Percentiles rank a stretch among this genome's conserved stretches.
phyloP scores from a whole-genome alignment of 2,113 vertebrate genomes.

The Delphinus delphis region DNA sequence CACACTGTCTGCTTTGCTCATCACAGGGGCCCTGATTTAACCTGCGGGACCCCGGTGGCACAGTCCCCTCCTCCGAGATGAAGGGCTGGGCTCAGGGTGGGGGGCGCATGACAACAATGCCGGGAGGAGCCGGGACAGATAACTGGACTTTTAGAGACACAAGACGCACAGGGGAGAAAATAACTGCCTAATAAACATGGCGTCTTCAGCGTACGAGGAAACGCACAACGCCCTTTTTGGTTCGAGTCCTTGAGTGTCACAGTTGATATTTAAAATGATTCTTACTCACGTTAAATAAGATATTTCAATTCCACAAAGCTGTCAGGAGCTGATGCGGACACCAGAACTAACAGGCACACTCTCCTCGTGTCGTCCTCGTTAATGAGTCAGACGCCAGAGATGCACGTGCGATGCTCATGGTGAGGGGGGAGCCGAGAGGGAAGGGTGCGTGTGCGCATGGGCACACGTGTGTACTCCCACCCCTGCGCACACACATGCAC shows the following conservation, averaged over 20 bases:
- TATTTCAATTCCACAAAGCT: conserved; percentile 85
- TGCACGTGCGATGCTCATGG: not conserved
- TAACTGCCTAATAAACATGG: not conserved
- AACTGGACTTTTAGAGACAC: conserved; percentile 51
- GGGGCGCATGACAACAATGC: accelerated
- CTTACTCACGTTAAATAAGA: conserved; percentile 85
- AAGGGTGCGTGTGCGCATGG: accelerated
- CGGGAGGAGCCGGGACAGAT: not conserved
- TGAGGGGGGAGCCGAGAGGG: not conserved
- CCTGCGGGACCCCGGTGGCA: accelerated
- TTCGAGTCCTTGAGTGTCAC: conserved; percentile 84
- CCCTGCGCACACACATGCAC: too few species aligned
- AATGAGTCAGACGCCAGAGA: conserved; percentile 79
- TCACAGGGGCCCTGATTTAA: not conserved
- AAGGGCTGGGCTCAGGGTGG: not conserved
- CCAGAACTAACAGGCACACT: conserved; percentile 80
- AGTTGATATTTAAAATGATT: conserved; percentile 85
- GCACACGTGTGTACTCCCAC: too few species aligned
- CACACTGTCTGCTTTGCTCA: not conserved
- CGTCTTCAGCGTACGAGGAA: not conserved
- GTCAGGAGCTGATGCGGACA: conserved; percentile 80
- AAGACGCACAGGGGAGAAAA: not conserved
- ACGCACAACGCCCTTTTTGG: conserved; percentile 73
- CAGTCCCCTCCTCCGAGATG: not conserved
- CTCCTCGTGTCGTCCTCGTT: conserved; percentile 83